A percentile compares a stretch with the other conserved stretches of the same genome.
phyloP scores from a whole-genome alignment of 2,888 invertebrate species.

The Trisateles emortualis region DNA sequence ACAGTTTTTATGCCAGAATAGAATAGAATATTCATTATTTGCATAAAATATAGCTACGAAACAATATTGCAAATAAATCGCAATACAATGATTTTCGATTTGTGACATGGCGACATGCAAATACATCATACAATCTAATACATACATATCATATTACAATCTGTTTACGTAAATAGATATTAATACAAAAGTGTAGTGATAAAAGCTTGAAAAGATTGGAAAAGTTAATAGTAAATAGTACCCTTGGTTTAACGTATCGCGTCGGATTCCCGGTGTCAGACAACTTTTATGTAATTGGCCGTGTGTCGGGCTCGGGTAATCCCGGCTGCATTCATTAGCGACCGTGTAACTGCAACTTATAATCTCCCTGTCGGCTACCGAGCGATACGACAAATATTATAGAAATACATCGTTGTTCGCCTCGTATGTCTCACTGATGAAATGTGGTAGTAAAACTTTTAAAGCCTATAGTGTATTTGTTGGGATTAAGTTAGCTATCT shows the following conservation, averaged over 20 bases:
- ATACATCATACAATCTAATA: too few relatives aligned
- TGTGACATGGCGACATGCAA: too few relatives aligned
- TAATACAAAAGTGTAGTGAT: too few relatives aligned
- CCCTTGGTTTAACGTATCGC: conserved; percentile 50
- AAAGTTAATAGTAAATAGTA: neutral
- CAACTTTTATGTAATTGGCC: conserved; percentile 71
- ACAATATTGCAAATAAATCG: too few relatives aligned
- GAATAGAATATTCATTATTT: too few relatives aligned
- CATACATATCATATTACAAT: too few relatives aligned
- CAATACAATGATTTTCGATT: too few relatives aligned
- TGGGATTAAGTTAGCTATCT: too few relatives aligned
- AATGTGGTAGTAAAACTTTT: conserved; percentile 5
- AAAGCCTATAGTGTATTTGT: too few relatives aligned
- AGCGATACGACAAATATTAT: conserved; percentile 20
- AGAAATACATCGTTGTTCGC: conserved; percentile 14
- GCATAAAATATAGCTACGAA: too few relatives aligned
- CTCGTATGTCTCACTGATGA: conserved; percentile 2
- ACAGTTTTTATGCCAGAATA: too few relatives aligned
- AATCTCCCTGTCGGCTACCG: conserved; percentile 57
- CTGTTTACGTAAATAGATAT: too few relatives aligned
- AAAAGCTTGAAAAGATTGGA: conserved; percentile 26
- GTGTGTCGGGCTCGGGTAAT: conserved; percentile 57
- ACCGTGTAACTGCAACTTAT: conserved; percentile 69
- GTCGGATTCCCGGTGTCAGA: conserved; percentile 65
- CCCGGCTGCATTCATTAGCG: conserved; percentile 72